Evolutionary conservation across 1,140 invertebrate genomes (phyloP).

Genomic region (Tachypleus tridentatus): DNA sequence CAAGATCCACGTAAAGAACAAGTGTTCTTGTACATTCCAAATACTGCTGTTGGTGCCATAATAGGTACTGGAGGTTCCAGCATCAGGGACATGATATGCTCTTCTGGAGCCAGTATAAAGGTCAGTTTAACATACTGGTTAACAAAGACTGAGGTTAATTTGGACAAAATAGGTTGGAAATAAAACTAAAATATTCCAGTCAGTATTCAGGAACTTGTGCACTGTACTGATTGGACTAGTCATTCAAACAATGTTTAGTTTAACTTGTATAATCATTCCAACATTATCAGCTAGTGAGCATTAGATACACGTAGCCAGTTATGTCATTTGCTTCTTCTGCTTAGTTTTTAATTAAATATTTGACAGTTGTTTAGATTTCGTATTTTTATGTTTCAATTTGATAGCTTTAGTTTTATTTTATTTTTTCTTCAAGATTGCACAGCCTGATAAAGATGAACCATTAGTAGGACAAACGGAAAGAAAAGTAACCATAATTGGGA

Average conservation of each 20-base stretch:
- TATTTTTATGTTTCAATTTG: no score
- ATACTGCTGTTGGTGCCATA: slow-evolving; percentile 90
- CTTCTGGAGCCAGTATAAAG: slow-evolving; percentile 87
- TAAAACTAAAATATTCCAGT: no score
- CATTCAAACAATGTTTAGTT: no score
- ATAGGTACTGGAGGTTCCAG: slow-evolving; percentile 94
- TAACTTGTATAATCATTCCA: no score
- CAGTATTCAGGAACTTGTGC: no score
- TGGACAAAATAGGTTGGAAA: no score
- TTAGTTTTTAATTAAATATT: no score
- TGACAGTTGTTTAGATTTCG: no score
- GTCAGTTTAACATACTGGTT: slow-evolving; percentile 15
- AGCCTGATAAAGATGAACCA: slow-evolving; percentile 24
- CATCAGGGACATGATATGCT: slow-evolving; percentile 92
- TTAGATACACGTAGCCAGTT: background rate
- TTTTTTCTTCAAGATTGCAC: slow-evolving; percentile 20
- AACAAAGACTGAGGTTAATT: no score
- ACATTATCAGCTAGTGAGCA: no score
- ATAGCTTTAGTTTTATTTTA: background rate
- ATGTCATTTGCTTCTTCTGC: background rate
- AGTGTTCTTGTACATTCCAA: slow-evolving; percentile 89
- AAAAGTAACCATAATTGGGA: slow-evolving; percentile 83
- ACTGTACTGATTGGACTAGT: no score
- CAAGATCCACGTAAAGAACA: slow-evolving; percentile 52
- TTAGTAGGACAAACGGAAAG: slow-evolving; percentile 47